Base-by-base conservation (phyloP, 2,113 vertebrate genomes). In the Puntigrus tetrazona region DNA sequence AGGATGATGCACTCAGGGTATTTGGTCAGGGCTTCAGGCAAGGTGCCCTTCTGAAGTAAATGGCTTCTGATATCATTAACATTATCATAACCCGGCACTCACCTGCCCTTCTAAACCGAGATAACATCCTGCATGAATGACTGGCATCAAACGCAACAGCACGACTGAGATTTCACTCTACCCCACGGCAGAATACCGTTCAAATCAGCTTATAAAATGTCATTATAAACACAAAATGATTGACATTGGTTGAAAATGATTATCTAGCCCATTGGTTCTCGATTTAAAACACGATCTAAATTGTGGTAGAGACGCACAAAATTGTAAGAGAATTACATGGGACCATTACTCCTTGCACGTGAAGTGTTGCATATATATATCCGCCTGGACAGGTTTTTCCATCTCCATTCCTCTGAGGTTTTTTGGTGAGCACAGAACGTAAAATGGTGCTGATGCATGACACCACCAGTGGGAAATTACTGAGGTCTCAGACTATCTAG, bases 171-270 rank as follows among this genome's bases (percentile, higher is more conserved):
- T 78, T 29, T 41, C 11, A 27, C 34, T 52, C 52, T 80, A 52
- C 57, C 85, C 82, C 45, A 8, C n/a, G 85, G 83, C 67, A 36
- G 25, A 57, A 29, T 5, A 36, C 38, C 9, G 47, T 43, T 81
- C n/a, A 13, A 70, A 82, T 67, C 61, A 70, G 38, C 34, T 41
- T 65, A 47, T n/a, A 69, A 7, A 81, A 22, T 67, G 50, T 65
- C 52, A 78, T 74, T 84, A 67, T 78, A 84, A 85, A 87, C 41
- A 78, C 55, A 29, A 57, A 78, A 47, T 85, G 87, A 89, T 79
- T 86, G 87, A 87, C 85, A 63, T 25, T 78, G 78, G 57, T 74
- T 84, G 34, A 47, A 88, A 87, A 84, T 79, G 83, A 89, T 88
- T 83, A 76, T 88, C 85, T 84, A 86, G 38, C 69, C 61, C 81